Base-by-base conservation (phyloP, 2,888 invertebrate species). In the Serripes groenlandicus region DNA sequence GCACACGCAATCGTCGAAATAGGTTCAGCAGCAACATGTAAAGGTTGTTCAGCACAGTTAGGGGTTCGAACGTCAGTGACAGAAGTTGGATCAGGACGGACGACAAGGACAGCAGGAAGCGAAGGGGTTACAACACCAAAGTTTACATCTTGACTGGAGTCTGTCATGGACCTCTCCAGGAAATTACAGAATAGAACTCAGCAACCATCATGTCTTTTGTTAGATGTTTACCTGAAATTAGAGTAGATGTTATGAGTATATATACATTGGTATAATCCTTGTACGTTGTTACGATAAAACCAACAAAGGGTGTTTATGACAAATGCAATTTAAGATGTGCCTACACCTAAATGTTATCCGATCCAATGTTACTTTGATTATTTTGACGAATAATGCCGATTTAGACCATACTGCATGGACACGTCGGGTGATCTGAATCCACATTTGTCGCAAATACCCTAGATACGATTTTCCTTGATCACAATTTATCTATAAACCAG, bases 61-160 rank as follows among this genome's bases (percentile, higher is more conserved):
- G 70, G 54, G 23, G 30, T 62, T 37, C 28, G 62, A 60, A 30
- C 35, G 56, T 35, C 42, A 42, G 7, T 42, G 66, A 54, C 49
- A 54, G 42, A 73, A 35, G 32, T 23, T 23, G 56, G 54, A 18
- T 26, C 21, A n/a, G 56, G 56, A 71, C 35, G 52, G n/a, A n/a
- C 21, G 11, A 66, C 66, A 66, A 42, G 66, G 66, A 66, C 26
- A 66, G 66, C 66, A 66, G 78, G 75, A 74, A 75, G 77, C 75
- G 66, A 52, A 49, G 83, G 64, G 54, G 56, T 62, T 42, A 79
- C 75, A 79, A 79, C 83, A 79, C 35, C 42, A 23, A 73, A 3
- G 56, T 72, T 70, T 76, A 83, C 83, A 79, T 83, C 78, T 54
- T 83, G 75, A 18, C 64, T 54, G 1, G 52, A 26, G 42, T 82